These are phyloP conservation scores for Clinocottus analis DNA, from an alignment of 2,113 vertebrate species.

Conservation along the genomic window DNA sequence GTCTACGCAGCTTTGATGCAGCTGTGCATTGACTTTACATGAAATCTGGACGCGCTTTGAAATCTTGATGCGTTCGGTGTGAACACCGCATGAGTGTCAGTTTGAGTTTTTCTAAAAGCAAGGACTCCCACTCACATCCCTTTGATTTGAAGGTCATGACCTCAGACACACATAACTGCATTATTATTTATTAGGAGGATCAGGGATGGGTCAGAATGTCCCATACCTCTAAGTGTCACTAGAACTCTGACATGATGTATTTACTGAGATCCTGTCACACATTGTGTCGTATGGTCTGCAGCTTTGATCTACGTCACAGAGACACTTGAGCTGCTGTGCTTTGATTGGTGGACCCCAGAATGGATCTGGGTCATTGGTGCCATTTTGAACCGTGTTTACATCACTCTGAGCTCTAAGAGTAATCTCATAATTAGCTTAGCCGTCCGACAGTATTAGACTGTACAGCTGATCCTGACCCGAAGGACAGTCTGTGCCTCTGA, in stretches of 20 bases:
- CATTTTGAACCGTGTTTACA: slow-evolving; percentile 42
- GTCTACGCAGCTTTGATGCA: too few relatives aligned
- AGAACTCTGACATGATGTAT: slow-evolving; percentile 16
- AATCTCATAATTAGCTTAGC: slow-evolving; percentile 75
- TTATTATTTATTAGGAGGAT: slow-evolving; percentile 40
- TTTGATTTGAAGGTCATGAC: slow-evolving; percentile 66
- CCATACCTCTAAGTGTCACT: slow-evolving; percentile 19
- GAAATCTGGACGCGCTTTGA: too few relatives aligned
- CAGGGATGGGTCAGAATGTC: slow-evolving; percentile 4
- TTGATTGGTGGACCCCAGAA: neutral
- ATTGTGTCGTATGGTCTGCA: neutral
- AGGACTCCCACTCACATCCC: too few relatives aligned
- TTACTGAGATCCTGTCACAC: neutral
- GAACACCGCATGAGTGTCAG: too few relatives aligned
- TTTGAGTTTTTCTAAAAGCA: too few relatives aligned
- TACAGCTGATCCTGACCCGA: slow-evolving; percentile 47
- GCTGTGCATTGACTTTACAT: too few relatives aligned
- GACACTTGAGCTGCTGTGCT: neutral
- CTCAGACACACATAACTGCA: slow-evolving; percentile 61
- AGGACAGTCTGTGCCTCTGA: slow-evolving; percentile 16
- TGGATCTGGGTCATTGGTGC: neutral
- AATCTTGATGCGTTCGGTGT: too few relatives aligned
- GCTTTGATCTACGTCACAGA: neutral
- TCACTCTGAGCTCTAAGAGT: slow-evolving; percentile 34
- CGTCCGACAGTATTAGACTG: slow-evolving; percentile 45